Base-by-base conservation (phyloP, 2,113 vertebrate genomes). In the Mus spicilegus region DNA sequence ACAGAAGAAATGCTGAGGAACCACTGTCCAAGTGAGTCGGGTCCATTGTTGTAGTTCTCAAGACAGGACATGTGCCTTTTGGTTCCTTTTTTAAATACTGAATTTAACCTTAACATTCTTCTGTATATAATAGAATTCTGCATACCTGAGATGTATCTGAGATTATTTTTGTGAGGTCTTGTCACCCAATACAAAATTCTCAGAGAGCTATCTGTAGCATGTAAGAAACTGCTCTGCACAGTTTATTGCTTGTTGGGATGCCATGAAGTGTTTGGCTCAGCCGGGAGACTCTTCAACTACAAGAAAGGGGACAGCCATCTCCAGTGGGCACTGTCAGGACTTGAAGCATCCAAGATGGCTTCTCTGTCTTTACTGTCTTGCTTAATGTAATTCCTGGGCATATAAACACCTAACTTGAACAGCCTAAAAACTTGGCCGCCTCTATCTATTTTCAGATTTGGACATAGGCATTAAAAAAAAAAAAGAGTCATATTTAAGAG, bases 41-140 rank as follows among this genome's bases (percentile, higher is more conserved):
- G 4, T 10, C 28, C 7, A 61, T 6, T 85, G 75, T 16, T 65
- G 6, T 67, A 46, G 61, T 13, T 67, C 82, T 61, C 49, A 65
- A 81, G 54, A 42, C 1, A 84, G 82, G 7, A 65, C 9, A 93
- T 19, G 10, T 76, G 67, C 51, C 81, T 84, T 63, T 80, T 12
- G 7, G 16, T 42, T 80, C 77, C 30, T 87, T 54, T 81, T 85
- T 87, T 3, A 67, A 86, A 87, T 30, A 0, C 61, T 22, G 46
- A 94, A n/a, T 17, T 9, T 77, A 36, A 26, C 36, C 58, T 90
- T 36, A 42, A 36, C 30, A 42, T 6, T 87, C 13, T 91, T 89
- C 75, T 92, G 54, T 46, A 7, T 58, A 17, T 22, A 87, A 77
- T 14, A 92, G 65, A 96, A 87, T 39, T 90, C 84, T 95, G 30